phyloP scores from a whole-genome alignment of 2,888 invertebrate genomes.

The Caenorhabditis zanzibari region DNA sequence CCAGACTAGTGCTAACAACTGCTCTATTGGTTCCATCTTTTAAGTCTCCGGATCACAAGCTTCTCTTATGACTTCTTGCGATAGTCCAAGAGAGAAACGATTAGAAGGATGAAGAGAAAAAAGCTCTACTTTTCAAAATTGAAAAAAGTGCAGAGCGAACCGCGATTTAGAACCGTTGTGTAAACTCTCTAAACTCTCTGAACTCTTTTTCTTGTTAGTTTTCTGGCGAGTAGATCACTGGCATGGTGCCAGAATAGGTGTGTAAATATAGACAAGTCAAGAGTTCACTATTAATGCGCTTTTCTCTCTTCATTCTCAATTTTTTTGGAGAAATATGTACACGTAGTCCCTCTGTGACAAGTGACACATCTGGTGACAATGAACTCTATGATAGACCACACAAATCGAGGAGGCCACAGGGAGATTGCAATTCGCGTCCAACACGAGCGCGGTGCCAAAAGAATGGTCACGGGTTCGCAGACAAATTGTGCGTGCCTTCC shows the following conservation, averaged over 20 bases:
- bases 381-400: neutral
- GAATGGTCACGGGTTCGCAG: conserved; percentile 50
- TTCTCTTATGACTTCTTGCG: conserved; percentile 33
- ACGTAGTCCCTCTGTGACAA: conserved; percentile 7
- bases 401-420: conserved; percentile 24
- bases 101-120: conserved; percentile 1
- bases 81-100: conserved; percentile 8
- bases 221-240: conserved; percentile 12
- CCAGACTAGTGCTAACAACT: conserved; percentile 62
- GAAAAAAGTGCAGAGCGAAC: conserved; percentile 27
- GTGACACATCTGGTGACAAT: conserved; percentile 31
- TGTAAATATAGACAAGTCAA: conserved; percentile 44
- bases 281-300: conserved; percentile 26
- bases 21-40: conserved; percentile 34
- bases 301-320: neutral
- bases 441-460: conserved; percentile 47
- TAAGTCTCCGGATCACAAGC: conserved; percentile 44
- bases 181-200: conserved; percentile 12
- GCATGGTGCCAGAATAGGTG: conserved; percentile 32
- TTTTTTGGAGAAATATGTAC: neutral
- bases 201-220: conserved; percentile 18
- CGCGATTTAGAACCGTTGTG: conserved; percentile 39
- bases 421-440: conserved; percentile 34
- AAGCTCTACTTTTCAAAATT: conserved; percentile 21
- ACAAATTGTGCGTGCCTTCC: conserved; percentile 29